Percentiles rank a stretch among this genome's conserved stretches.
phyloP scores from a whole-genome alignment of 2,797 vertebrate genomes.

The Vireo griseus region DNA sequence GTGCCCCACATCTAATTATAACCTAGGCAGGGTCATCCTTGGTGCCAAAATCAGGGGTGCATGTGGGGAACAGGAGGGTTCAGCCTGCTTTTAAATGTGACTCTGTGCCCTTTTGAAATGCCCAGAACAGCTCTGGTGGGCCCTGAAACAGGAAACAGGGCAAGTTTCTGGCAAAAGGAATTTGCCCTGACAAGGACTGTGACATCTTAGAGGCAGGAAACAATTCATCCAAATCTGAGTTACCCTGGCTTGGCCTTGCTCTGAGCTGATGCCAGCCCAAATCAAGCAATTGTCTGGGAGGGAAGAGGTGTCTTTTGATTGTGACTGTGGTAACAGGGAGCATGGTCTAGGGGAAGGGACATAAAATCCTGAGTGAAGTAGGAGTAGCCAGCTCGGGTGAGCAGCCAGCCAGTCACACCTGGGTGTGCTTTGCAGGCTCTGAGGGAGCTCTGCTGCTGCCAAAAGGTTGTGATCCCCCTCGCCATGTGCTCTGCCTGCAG shows the following conservation, averaged over 20 bases:
- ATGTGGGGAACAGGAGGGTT: background rate
- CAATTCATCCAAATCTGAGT: background rate
- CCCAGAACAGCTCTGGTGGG: background rate
- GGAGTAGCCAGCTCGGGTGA: background rate
- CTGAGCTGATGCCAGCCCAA: background rate
- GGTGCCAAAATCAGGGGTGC: background rate
- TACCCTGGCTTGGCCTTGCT: background rate
- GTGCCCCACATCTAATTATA: background rate
- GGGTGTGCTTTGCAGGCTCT: fast-evolving
- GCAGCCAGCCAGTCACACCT: background rate
- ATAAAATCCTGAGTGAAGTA: background rate
- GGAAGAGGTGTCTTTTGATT: background rate
- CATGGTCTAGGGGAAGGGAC: background rate
- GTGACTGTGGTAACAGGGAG: background rate
- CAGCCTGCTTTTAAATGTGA: background rate
- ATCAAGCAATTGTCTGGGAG: background rate
- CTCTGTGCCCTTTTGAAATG: background rate
- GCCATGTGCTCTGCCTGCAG: background rate
- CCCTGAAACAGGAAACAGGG: background rate
- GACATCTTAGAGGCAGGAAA: background rate
- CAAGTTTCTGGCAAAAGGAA: background rate
- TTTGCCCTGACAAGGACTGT: background rate
- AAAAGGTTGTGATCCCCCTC: background rate
- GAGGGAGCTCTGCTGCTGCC: background rate
- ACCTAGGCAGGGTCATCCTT: background rate